Base-by-base conservation (phyloP, 35 echinoderm and acorn worm genomes). In the Eucidaris tribuloides region DNA sequence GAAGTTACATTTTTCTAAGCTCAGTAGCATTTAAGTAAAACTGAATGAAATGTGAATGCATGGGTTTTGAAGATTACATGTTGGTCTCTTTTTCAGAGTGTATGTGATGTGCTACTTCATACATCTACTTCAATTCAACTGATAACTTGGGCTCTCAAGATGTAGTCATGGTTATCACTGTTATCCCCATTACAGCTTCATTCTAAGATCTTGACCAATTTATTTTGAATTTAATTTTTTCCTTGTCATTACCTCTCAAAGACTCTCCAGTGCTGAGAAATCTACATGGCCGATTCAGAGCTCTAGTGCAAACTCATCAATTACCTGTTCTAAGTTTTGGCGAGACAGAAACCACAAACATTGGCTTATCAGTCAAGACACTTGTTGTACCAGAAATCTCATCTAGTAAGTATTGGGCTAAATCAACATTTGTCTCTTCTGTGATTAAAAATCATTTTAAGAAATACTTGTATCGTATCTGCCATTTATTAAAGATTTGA, bases 261-360 rank as follows among this genome's bases (percentile, higher is more conserved):
- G 94, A 78, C 24, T 88, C 94, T n/a, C 78, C 90, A 32, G 89
- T 83, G 23, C 82, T 97, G 40, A 76, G 59, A 58, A 80, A 88
- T 46, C 78, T 92, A 2, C 94, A 97, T 72, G 94, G 82, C 43
- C 66, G 84, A 37, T 97, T 97, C 68, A 49, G 90, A 49, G 90
- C 90, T 9, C 87, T 92, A 81, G 90, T 93, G 29, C 90, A 97
- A 49, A 79, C 85, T 0, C 60, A 59, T 27, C 45, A 81, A 35
- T 32, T 97, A 31, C 89, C 83, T 4, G 82, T 78, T 35, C 83
- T 97, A n/a, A 97, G 90, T 45, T 97, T 97, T 79, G 94, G 94
- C 31, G 94, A 97, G 46, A 89, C 43, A 28, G 54, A 83, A 18
- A 77, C 94, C 23, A 92, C 90, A 33, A 93, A 89, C 30, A 89